Conservation (phyloP, 2,888 invertebrate genomes). For the Lymantria dispar region DNA sequence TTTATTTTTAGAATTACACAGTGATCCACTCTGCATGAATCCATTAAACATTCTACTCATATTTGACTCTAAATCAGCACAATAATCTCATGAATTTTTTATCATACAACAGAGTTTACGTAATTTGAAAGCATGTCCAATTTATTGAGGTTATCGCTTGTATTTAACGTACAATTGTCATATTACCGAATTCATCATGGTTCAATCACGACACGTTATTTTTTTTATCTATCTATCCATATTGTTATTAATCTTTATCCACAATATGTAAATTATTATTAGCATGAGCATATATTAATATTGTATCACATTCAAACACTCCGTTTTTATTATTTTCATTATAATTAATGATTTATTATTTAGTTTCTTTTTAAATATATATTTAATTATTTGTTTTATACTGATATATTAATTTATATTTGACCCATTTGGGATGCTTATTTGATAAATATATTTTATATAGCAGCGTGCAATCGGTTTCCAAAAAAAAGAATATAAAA, state of each 20-base stretch:
- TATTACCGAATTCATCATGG: constrained; percentile 43
- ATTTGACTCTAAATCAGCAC: constrained; percentile 38
- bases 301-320: constrained; percentile 24
- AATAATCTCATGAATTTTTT: constrained; percentile 32
- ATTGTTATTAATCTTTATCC: constrained; percentile 40
- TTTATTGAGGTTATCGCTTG: constrained; percentile 44
- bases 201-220: constrained; percentile 47
- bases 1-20: constrained; percentile 22
- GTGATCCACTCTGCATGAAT: constrained; percentile 41
- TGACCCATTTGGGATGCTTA: not conserved
- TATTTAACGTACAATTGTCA: constrained; percentile 43
- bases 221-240: constrained; percentile 27
- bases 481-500: too few species aligned
- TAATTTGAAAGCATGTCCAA: constrained; percentile 45
- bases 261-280: constrained; percentile 60
- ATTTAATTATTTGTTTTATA: constrained; percentile 31
- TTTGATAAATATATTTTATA: not conserved
- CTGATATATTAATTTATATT: constrained; percentile 7
- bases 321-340: constrained; percentile 24
- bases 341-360: constrained; percentile 27
- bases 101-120: constrained; percentile 25
- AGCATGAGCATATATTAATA: constrained; percentile 61
- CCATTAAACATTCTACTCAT: constrained; percentile 45
- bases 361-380: constrained; percentile 28
- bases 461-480: too few species aligned